Percentiles rank a stretch among this genome's conserved stretches.
Conservation (phyloP, 37 sponge, comb jelly and placozoan genomes). For the Diacarnus erythraeanus region DNA sequence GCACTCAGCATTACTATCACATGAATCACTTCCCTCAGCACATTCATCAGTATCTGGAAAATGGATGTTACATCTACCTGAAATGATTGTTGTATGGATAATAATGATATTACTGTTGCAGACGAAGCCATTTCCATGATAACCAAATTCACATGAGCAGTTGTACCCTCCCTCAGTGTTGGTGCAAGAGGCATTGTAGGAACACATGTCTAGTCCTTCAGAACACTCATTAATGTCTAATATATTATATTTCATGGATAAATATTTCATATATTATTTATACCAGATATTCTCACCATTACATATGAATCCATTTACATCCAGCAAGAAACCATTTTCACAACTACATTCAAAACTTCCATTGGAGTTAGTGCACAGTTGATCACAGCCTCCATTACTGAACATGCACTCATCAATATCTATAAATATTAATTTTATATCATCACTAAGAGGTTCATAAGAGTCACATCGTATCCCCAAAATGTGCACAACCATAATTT, state of each 20-base stretch:
- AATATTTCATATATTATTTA: too few relatives aligned
- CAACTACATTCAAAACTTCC: conserved; percentile 15
- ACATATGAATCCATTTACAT: conserved; percentile 9
- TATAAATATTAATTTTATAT: neutral
- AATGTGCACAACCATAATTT: too few relatives aligned
- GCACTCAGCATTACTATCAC: conserved; percentile 34
- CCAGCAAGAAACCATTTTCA: conserved; percentile 13
- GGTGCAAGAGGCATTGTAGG: conserved; percentile 38
- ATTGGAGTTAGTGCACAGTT: conserved; percentile 10
- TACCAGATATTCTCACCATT: conserved; percentile 7
- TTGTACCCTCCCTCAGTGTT: conserved; percentile 43
- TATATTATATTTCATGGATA: too few relatives aligned
- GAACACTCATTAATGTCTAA: conserved; percentile 52
- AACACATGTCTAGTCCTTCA: conserved; percentile 5
- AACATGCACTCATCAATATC: conserved; percentile 57
- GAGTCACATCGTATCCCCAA: too few relatives aligned
- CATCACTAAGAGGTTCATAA: too few relatives aligned
- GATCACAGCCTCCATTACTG: conserved; percentile 34
- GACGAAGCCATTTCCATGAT: conserved; percentile 21
- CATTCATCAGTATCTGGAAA: conserved; percentile 48
- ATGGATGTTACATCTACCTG: neutral
- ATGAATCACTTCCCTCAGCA: neutral
- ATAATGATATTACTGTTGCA: neutral
- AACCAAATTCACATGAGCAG: conserved; percentile 49
- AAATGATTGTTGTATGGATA: neutral